A percentile compares a stretch with the other conserved stretches of the same genome.
These are phyloP conservation scores for Tachuris rubrigastra DNA, from an alignment of 2,113 vertebrate species.

Conservation along the genomic window DNA sequence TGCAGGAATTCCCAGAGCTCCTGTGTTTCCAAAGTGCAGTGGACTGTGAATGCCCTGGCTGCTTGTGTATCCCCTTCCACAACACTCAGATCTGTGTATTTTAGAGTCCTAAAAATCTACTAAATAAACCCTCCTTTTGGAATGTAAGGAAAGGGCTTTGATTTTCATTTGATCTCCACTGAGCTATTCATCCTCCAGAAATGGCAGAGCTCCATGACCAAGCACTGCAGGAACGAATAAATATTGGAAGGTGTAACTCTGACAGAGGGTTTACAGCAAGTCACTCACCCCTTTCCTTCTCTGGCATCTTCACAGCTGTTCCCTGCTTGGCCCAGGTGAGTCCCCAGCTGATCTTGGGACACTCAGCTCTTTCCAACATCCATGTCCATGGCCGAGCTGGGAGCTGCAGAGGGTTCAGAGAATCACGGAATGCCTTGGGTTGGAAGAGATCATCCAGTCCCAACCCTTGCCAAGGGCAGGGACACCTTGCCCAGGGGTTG, in stretches of 20 bases:
- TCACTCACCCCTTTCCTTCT: background rate
- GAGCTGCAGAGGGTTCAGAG: background rate
- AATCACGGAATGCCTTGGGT: background rate
- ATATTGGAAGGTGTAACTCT: background rate
- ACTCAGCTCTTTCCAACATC: background rate
- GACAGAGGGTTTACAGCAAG: background rate
- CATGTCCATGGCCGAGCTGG: fast-evolving
- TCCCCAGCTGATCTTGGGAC: background rate
- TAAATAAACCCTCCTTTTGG: slow-evolving; percentile 39
- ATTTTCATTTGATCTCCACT: background rate
- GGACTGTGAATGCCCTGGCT: background rate
- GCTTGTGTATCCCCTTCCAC: background rate
- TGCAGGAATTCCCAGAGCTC: background rate
- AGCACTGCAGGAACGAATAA: background rate
- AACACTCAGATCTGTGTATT: background rate
- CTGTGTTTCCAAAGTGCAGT: background rate
- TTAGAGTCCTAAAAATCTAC: background rate
- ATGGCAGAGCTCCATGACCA: background rate
- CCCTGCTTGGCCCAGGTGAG: background rate
- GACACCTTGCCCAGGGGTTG: background rate
- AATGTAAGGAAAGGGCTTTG: background rate
- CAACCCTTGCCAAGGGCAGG: background rate
- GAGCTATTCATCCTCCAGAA: background rate
- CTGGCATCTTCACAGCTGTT: background rate
- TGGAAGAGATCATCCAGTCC: background rate